Conservation (phyloP, 2,113 vertebrate genomes). For the Chaetodon auriga region DNA sequence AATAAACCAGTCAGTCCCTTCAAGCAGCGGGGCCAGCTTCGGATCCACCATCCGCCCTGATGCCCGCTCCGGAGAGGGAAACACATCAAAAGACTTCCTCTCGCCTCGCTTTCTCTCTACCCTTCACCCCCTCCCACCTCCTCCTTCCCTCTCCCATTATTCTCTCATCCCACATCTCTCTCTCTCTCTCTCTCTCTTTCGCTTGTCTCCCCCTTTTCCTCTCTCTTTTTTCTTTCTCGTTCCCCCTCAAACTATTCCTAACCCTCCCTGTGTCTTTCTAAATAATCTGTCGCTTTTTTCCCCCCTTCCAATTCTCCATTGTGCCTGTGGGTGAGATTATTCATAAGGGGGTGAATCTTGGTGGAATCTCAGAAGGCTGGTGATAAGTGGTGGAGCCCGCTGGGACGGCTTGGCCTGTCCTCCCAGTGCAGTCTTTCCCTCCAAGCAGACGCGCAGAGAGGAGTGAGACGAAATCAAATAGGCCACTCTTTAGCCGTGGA, state of each 20-base stretch:
- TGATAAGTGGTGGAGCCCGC: conserved; percentile 96
- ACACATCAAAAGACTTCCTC: conserved; percentile 97
- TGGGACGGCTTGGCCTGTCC: conserved; percentile 84
- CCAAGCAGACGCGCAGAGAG: conserved; percentile 34
- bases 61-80: conserved; percentile 85
- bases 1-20: conserved; percentile 94
- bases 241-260: conserved; percentile 62
- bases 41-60: conserved; percentile 74
- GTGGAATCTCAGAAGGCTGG: conserved; percentile 95
- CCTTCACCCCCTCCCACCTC: conserved; percentile 44
- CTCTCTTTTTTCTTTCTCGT: conserved; percentile 36
- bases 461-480: conserved; percentile 71
- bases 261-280: conserved; percentile 85
- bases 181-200: conserved; percentile 42
- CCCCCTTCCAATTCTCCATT: conserved; percentile 48
- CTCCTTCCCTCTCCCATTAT: conserved; percentile 44
- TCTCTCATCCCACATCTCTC: conserved; percentile 58
- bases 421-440: conserved; percentile 79
- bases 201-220: conserved; percentile 34
- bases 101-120: conserved; percentile 54
- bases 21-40: conserved; percentile 69
- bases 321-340: conserved; percentile 92
- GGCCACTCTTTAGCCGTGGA: conserved; percentile 59
- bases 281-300: conserved; percentile 93
- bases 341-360: conserved; percentile 93